Base-by-base conservation (phyloP, 2,888 invertebrate genomes). In the Drosophila mettleri region DNA sequence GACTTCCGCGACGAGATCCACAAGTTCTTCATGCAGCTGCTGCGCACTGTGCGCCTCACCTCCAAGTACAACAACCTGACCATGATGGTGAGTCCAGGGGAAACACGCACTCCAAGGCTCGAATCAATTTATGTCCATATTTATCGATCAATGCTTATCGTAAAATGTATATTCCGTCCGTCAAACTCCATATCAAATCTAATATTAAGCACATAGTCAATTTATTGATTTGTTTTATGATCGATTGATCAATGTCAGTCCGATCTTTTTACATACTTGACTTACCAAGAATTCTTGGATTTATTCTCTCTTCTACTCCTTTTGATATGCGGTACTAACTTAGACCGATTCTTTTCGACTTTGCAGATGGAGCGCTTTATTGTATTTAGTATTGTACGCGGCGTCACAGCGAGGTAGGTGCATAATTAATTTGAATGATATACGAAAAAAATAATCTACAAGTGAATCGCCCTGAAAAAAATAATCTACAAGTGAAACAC, bases 311-410 rank as follows among this genome's bases (percentile, higher is more conserved):
- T n/a, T n/a, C n/a, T n/a, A n/a, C n/a, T n/a, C n/a, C n/a, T 3
- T 34, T 6, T 6, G 2, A 20, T 12, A 39, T 20, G 12, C 12
- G 18, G 1, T 22, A 14, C n/a, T 24, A 24, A 43, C 9, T 6
- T n/a, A 6, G 3, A 2, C 2, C 24, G 4, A 43, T 24, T 24
- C 24, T 27, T 43, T n/a, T 27, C 7, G 0, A 29, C 18, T 2
- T 63, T 49, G 0, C 54, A 80, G 80, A n/a, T 85, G 22, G 85
- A 80, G 22, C 85, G 86, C 0, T 80, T 48, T 20, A 67, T 85
- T 39, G 75, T 69, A 0, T 81, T 78, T 48, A 81, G 86, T 45
- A 41, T 80, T 10, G 43, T 81, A 2, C 68, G 67, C 12, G 82
- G 69, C 4, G 52, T 66, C 3, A 49, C 53, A 27, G 9, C 45